A percentile compares a stretch with the other conserved stretches of the same genome.
These are phyloP conservation scores for Caenorhabditis afra DNA, from an alignment of 2,888 invertebrate species.

Conservation along the genomic window DNA sequence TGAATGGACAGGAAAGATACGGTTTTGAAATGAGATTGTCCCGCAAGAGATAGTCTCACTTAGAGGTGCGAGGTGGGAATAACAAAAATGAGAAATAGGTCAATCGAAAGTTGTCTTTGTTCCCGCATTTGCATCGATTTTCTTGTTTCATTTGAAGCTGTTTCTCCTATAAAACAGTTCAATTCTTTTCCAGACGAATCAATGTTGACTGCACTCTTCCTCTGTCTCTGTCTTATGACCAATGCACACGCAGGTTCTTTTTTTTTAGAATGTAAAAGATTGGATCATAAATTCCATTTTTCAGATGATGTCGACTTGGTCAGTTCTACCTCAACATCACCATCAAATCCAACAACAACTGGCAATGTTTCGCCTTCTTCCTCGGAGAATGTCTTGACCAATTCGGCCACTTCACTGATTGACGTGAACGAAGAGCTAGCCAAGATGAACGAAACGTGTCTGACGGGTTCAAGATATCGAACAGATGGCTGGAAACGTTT, in stretches of 20 bases:
- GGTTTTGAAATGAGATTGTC: too few relatives aligned
- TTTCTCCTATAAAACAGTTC: too few relatives aligned
- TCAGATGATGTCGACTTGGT: too few relatives aligned
- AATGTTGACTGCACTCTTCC: slow-evolving; percentile 9
- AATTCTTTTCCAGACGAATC: too few relatives aligned
- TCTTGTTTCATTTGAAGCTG: not conserved
- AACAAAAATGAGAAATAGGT: too few relatives aligned
- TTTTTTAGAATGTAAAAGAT: not conserved
- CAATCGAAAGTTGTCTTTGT: not conserved
- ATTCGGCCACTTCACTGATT: slow-evolving; percentile 7
- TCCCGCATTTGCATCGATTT: not conserved
- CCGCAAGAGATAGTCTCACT: too few relatives aligned
- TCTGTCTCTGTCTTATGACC: slow-evolving; percentile 1
- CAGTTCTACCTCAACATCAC: too few relatives aligned
- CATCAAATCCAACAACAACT: too few relatives aligned
- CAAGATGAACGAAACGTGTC: slow-evolving; percentile 41
- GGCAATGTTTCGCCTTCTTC: too few relatives aligned
- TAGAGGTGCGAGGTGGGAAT: too few relatives aligned
- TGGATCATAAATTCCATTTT: too few relatives aligned
- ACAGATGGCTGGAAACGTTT: slow-evolving; percentile 28
- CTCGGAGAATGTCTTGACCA: not conserved
- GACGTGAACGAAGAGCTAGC: slow-evolving; percentile 32
- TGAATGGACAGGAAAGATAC: too few relatives aligned
- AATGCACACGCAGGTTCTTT: slow-evolving; percentile 8
- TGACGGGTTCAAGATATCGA: slow-evolving; percentile 33